phyloP scores from a whole-genome alignment of 2,113 vertebrate genomes.

The Nerophis lumbriciformis region DNA sequence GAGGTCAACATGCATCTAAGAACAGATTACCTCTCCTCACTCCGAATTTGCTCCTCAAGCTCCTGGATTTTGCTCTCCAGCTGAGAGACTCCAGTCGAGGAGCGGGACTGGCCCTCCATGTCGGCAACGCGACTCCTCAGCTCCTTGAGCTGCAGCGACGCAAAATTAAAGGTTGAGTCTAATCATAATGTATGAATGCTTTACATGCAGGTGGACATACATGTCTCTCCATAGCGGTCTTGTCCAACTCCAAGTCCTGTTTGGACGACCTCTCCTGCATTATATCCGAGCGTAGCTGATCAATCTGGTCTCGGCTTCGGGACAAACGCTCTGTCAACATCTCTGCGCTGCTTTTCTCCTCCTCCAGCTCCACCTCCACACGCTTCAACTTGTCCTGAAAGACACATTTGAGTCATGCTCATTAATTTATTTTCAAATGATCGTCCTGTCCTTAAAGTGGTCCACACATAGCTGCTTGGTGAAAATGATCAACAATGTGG shows the following conservation, averaged over 20 bases:
- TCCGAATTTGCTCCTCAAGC: conserved; percentile 80
- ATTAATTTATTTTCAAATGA: too few species aligned
- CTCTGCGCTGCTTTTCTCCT: conserved; percentile 82
- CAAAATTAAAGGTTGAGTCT: background rate
- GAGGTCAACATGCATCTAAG: too few species aligned
- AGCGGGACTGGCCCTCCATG: conserved; percentile 81
- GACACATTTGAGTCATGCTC: background rate
- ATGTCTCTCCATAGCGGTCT: conserved; percentile 89
- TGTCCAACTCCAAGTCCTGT: conserved; percentile 94
- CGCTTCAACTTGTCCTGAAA: conserved; percentile 81
- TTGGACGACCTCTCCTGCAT: conserved; percentile 86
- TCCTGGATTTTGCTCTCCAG: conserved; percentile 83
- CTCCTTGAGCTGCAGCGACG: conserved; percentile 81
- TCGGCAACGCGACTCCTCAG: conserved; percentile 80
- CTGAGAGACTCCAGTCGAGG: conserved; percentile 75
- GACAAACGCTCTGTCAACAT: conserved; percentile 82
- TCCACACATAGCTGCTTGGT: too few species aligned
- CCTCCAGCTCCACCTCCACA: conserved; percentile 84
- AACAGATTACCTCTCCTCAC: conserved; percentile 80
- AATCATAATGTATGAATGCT: background rate
- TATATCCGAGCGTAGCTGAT: conserved; percentile 86
- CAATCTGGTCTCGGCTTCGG: conserved; percentile 87
- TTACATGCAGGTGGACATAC: conserved; percentile 47
- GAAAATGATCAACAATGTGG: too few species aligned
- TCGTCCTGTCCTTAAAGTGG: background rate